A percentile compares a stretch with the other conserved stretches of the same genome.
Evolutionary conservation across 2,113 vertebrate genomes (phyloP).

Genomic region (Platycercus adscitus): DNA sequence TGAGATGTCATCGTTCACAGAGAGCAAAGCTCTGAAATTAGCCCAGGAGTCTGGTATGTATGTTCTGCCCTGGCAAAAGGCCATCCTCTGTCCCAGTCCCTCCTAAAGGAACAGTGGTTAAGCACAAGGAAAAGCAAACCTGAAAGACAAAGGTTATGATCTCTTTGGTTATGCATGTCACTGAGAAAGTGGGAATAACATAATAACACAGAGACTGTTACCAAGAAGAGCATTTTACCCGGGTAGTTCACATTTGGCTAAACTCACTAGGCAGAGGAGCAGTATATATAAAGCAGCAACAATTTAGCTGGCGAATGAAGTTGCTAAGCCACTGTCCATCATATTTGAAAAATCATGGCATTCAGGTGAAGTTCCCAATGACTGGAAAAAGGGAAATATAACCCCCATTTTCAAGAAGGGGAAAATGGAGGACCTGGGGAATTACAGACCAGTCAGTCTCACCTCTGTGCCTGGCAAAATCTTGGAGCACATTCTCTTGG

Average conservation of each 20-base stretch:
- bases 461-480: too few species aligned
- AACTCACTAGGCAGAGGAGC: background rate
- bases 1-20: conserved; percentile 91
- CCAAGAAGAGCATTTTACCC: background rate
- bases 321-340: too few species aligned
- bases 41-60: conserved; percentile 84
- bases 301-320: too few species aligned
- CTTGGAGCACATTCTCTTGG: too few species aligned
- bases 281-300: background rate
- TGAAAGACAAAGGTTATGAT: background rate
- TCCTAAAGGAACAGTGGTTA: background rate
- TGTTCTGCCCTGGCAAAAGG: background rate
- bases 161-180: background rate
- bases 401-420: too few species aligned
- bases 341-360: too few species aligned
- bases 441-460: too few species aligned
- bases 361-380: too few species aligned
- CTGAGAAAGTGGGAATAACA: background rate
- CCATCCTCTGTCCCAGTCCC: background rate
- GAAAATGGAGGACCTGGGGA: too few species aligned
- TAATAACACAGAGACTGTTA: background rate
- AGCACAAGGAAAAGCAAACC: background rate
- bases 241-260: background rate
- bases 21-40: conserved; percentile 86
- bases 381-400: too few species aligned